Evolutionary conservation across 2,797 vertebrate species (phyloP), one percentile per base, ranked within the genome.

Genomic region (Rhinogobio ventralis): DNA sequence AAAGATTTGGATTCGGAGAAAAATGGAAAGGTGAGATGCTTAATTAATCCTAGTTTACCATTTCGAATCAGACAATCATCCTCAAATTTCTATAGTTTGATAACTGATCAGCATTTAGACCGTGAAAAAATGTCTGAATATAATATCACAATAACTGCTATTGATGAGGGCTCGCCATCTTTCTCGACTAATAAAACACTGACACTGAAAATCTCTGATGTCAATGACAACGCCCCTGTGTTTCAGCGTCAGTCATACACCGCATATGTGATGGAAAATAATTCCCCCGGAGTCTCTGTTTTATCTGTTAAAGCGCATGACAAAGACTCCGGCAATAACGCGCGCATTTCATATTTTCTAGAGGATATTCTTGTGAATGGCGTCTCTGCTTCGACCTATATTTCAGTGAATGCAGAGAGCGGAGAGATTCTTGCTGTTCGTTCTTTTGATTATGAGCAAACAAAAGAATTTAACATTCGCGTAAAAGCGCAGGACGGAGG

Each of bases 361-460:
- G 87, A 93, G 45, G 87, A 78, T 71, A 85, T 81, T 45, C 83
- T 89, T 13, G 90, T 92, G 9, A 88, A 80, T 25, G 88, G 82
- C 33, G 71, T 89, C 57, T 86, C 90, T 55, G 84, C 91, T 0
- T 89, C 86, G 23, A 90, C 86, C 33, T 92, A 81, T 67, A 73
- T 95, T 80, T 94, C 89, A 11, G 82, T 91, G 19, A 94, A 92
- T 83, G 91, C 89, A 33, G 88, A 91, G 1, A 93, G 51, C 77
- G 92, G 91, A 1, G 81, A 89, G 20, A 85, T 94, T 45, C 89
- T 91, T 57, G 85, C 91, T 79, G 86, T 94, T 62, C 80, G 90
- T 45, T 88, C 91, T 30, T 95, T 94, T 89, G 93, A 95, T 90
- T 95, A 95, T 77, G 95, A 96, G 80, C 92, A 95, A 90, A 90